Percentiles rank a stretch among this genome's conserved stretches.
Conservation (phyloP, 2,113 vertebrate species). For the Microtus oregoni region DNA sequence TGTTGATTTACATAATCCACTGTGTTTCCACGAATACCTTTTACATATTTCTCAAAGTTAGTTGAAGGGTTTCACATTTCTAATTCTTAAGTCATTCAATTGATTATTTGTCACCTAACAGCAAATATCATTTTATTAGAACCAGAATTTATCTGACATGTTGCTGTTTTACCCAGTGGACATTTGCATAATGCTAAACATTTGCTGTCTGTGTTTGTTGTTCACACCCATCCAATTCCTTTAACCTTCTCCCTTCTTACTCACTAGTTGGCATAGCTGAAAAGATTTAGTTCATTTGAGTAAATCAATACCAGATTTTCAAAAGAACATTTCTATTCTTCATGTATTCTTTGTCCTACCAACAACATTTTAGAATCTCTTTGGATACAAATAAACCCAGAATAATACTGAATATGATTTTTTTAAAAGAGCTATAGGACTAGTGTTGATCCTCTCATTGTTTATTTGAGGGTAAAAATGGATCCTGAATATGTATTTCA, state of each 20-base stretch:
- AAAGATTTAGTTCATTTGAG: slow-evolving; percentile 50
- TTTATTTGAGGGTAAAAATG: slow-evolving; percentile 10
- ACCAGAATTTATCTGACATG: slow-evolving; percentile 23
- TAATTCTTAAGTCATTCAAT: slow-evolving; percentile 51
- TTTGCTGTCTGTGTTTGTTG: slow-evolving; percentile 66
- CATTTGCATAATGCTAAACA: slow-evolving; percentile 69
- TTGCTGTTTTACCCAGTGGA: not conserved
- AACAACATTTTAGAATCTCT: slow-evolving; percentile 4
- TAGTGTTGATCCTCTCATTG: not conserved
- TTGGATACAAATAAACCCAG: not conserved
- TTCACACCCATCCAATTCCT: slow-evolving; percentile 66
- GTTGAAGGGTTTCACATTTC: slow-evolving; percentile 56
- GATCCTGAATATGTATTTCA: slow-evolving; percentile 4
- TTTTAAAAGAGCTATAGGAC: not conserved
- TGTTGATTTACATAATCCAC: slow-evolving; percentile 22
- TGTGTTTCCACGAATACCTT: not conserved
- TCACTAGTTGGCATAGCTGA: slow-evolving; percentile 67
- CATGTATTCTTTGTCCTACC: not conserved
- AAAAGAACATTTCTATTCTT: slow-evolving; percentile 41
- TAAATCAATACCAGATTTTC: slow-evolving; percentile 71
- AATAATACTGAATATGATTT: not conserved
- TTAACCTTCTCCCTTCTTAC: slow-evolving; percentile 59
- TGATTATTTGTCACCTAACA: slow-evolving; percentile 26
- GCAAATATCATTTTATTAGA: slow-evolving; percentile 64
- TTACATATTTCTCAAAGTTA: slow-evolving; percentile 14